These are phyloP conservation scores for Nannoperca obscura DNA, from an alignment of 2,797 vertebrate genomes.

Conservation along the genomic window DNA sequence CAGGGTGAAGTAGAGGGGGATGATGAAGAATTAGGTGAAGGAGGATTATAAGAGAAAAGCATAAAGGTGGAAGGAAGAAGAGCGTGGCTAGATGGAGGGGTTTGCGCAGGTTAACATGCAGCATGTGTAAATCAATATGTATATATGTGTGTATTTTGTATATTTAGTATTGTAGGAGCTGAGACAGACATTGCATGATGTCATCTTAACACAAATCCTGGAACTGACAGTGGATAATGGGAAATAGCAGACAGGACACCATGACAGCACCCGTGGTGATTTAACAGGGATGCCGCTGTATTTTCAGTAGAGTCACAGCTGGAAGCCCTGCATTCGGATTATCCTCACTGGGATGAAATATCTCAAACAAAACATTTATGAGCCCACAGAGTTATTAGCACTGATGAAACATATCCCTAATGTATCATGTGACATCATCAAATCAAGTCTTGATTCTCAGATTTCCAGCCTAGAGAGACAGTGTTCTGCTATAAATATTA, in stretches of 20 bases:
- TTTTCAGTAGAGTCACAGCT: constrained; percentile 49
- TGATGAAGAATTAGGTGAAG: constrained; percentile 17
- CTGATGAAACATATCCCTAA: constrained; percentile 13
- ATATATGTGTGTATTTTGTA: not conserved
- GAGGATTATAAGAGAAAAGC: not conserved
- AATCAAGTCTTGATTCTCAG: constrained; percentile 3
- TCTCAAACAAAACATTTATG: constrained; percentile 33
- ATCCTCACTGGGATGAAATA: constrained; percentile 25
- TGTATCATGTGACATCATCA: constrained; percentile 10
- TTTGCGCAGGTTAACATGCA: not conserved
- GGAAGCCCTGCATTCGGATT: constrained; percentile 34
- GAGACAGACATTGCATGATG: not conserved
- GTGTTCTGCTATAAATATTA: not conserved
- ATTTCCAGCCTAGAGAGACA: not conserved
- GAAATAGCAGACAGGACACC: constrained; percentile 29
- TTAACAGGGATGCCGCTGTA: constrained; percentile 15
- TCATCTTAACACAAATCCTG: constrained; percentile 25
- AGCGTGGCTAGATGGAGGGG: not conserved
- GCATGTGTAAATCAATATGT: not conserved
- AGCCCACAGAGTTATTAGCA: constrained; percentile 26
- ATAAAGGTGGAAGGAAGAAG: not conserved
- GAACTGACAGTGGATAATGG: constrained; percentile 38
- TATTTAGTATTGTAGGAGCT: not conserved
- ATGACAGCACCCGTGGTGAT: constrained; percentile 25
- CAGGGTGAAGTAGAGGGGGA: not conserved